Conservation (phyloP, 2,113 vertebrate genomes). For the Xiphophorus hellerii region DNA sequence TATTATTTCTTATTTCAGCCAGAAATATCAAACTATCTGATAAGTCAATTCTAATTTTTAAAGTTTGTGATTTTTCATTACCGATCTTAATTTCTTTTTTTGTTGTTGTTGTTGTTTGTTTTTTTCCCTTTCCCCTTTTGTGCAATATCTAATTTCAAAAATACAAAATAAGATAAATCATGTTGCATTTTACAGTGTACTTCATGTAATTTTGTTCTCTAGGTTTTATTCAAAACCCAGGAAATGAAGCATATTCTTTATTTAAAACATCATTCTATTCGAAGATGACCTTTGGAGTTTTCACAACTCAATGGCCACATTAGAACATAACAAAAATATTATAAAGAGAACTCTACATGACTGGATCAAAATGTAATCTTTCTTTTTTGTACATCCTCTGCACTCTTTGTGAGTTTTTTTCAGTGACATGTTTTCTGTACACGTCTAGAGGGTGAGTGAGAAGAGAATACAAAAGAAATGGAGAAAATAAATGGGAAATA, state of each 20-base stretch:
- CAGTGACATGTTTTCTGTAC: neutral
- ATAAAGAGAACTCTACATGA: neutral
- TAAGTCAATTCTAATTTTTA: neutral
- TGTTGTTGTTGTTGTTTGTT: too few species aligned
- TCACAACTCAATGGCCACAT: neutral
- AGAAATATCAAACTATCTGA: neutral
- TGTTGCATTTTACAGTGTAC: too few species aligned
- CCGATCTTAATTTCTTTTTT: too few species aligned
- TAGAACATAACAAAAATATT: neutral
- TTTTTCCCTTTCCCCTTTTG: too few species aligned
- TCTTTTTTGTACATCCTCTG: neutral
- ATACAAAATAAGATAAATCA: too few species aligned
- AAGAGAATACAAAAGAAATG: constrained; percentile 12
- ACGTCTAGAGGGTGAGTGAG: neutral
- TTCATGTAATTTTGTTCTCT: too few species aligned
- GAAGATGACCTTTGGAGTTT: neutral
- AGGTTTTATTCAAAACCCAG: neutral
- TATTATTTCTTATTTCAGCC: neutral
- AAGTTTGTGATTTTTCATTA: too few species aligned
- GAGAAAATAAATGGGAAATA: neutral
- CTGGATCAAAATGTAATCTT: too few species aligned
- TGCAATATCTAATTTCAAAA: too few species aligned
- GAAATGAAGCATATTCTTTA: neutral
- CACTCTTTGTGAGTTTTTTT: neutral
- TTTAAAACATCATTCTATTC: neutral